phyloP scores from a whole-genome alignment of 2,888 invertebrate genomes.

The Neoaliturus tenellus region DNA sequence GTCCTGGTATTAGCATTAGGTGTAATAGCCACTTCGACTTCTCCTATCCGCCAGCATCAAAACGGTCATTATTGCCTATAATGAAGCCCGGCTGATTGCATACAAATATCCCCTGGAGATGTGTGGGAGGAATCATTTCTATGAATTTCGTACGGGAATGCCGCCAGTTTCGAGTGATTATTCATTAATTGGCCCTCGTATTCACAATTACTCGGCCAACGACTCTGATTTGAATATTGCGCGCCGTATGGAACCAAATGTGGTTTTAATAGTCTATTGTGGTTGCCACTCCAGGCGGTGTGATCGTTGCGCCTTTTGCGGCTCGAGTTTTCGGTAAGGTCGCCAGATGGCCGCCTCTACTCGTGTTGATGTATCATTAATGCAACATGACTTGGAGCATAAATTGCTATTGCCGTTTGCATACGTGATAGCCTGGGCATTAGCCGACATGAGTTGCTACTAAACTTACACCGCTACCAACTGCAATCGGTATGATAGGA shows the following conservation, averaged over 20 bases:
- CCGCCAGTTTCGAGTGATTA: constrained; percentile 5
- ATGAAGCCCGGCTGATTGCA: constrained; percentile 42
- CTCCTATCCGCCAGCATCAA: constrained; percentile 39
- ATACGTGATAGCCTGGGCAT: background rate
- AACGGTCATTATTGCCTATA: constrained; percentile 48
- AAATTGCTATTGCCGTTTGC: background rate
- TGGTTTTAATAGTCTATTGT: constrained; percentile 8
- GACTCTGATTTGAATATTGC: background rate
- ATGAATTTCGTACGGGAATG: background rate
- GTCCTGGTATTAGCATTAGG: constrained; percentile 29
- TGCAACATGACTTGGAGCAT: background rate
- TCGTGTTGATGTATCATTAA: background rate
- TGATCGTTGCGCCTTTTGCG: background rate
- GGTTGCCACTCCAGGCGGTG: background rate
- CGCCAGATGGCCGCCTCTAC: background rate
- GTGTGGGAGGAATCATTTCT: constrained; percentile 35
- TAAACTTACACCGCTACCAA: background rate
- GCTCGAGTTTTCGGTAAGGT: background rate
- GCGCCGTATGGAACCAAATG: background rate
- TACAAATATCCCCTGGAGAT: constrained; percentile 11
- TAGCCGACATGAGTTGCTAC: background rate
- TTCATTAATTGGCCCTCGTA: background rate
- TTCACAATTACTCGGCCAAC: background rate
- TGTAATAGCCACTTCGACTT: constrained; percentile 29
- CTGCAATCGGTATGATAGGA: too few relatives aligned